Conservation (phyloP, 2,113 vertebrate species). For the Stegostoma tigrinum region DNA sequence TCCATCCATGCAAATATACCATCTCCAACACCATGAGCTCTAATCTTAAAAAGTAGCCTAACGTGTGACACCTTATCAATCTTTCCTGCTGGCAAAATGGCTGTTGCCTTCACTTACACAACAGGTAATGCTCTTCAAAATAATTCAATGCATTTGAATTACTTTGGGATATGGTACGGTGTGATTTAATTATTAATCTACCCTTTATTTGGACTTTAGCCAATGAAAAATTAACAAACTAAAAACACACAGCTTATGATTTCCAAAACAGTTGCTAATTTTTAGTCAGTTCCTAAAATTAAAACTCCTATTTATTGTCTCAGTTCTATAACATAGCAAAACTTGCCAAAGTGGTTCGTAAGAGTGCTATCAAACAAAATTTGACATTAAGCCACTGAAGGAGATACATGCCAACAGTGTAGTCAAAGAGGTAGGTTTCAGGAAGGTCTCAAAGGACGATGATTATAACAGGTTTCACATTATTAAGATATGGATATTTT, state of each 20-base stretch:
- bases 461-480: background rate
- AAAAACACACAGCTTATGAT: background rate
- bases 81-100: too few relatives aligned
- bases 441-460: background rate
- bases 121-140: background rate
- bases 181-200: background rate
- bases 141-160: background rate
- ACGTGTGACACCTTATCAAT: too few relatives aligned
- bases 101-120: background rate
- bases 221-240: background rate
- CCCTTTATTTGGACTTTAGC: background rate
- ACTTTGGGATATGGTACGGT: background rate
- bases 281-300: background rate
- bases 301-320: background rate
- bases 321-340: background rate
- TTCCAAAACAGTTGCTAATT: background rate
- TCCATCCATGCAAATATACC: too few relatives aligned
- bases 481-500: background rate
- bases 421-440: background rate
- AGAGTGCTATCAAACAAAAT: background rate
- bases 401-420: background rate
- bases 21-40: too few relatives aligned
- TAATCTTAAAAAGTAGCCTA: too few relatives aligned
- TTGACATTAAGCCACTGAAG: background rate
- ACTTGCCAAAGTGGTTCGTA: background rate